These are phyloP conservation scores for Rhinolophus sinicus DNA, from an alignment of 2,113 vertebrate genomes.

Conservation along the genomic window DNA sequence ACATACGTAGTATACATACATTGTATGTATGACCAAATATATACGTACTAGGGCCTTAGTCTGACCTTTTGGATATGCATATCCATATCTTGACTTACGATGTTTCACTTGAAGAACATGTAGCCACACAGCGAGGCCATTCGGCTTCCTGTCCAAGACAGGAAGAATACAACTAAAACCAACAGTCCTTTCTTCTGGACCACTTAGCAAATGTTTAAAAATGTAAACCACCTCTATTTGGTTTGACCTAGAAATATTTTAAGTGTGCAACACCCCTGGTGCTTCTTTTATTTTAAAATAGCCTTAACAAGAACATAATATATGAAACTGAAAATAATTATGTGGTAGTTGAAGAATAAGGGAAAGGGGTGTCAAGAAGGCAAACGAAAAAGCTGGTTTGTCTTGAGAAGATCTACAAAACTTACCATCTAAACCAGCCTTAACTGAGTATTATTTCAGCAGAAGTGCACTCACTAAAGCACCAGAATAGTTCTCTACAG, in stretches of 20 bases:
- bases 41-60: constrained; percentile 64
- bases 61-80: constrained; percentile 71
- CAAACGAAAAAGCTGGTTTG: constrained; percentile 47
- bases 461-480: not conserved
- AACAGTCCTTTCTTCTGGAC: not conserved
- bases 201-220: constrained; percentile 1
- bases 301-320: not conserved
- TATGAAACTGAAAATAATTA: constrained; percentile 31
- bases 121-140: not conserved
- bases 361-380: constrained; percentile 17
- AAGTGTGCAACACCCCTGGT: not conserved
- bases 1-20: too few relatives aligned
- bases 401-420: constrained; percentile 15
- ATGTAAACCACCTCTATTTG: not conserved
- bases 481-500: not conserved
- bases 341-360: constrained; percentile 3
- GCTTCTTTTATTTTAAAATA: constrained; percentile 57
- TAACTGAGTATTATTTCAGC: constrained; percentile 26
- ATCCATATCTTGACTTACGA: constrained; percentile 82
- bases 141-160: not conserved
- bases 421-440: not conserved
- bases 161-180: not conserved
- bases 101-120: not conserved
- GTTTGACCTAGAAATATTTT: constrained; percentile 40
- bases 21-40: too few relatives aligned